phyloP scores from a whole-genome alignment of 2,888 invertebrate genomes.

The Eurois occulta region DNA sequence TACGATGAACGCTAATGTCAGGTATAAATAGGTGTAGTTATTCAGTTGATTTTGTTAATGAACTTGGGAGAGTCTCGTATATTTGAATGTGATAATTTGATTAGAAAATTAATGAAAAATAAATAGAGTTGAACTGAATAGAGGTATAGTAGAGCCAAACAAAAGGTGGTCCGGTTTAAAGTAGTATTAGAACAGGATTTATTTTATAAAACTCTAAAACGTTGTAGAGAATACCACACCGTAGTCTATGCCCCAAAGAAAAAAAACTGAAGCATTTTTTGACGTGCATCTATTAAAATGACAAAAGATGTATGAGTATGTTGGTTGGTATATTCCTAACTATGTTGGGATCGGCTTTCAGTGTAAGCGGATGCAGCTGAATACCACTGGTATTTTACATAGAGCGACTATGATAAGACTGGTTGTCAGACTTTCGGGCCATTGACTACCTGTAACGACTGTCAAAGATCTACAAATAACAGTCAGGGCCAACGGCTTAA shows the following conservation, averaged over 20 bases:
- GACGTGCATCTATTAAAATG: background rate
- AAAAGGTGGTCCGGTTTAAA: background rate
- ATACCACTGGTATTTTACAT: background rate
- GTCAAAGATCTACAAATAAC: background rate
- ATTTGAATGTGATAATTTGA: conserved; percentile 37
- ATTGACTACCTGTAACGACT: background rate
- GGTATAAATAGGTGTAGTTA: conserved; percentile 39
- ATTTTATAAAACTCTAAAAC: background rate
- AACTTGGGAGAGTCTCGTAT: conserved; percentile 23
- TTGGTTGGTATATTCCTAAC: background rate
- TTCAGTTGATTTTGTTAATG: conserved; percentile 56
- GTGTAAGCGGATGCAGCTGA: background rate
- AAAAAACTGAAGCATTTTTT: background rate
- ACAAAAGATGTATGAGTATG: conserved; percentile 2
- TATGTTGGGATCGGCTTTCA: background rate
- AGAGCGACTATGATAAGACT: background rate
- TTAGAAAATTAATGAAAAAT: conserved; percentile 36
- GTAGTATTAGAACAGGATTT: background rate
- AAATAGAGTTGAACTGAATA: background rate
- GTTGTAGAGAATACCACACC: background rate
- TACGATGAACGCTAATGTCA: conserved; percentile 37
- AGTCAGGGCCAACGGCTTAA: background rate
- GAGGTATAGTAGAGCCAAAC: background rate
- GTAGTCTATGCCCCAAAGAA: background rate
- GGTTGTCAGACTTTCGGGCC: background rate